Evolutionary conservation across 2,888 invertebrate genomes (phyloP), one percentile per base, ranked within the genome.

Genomic region (Lamellibrachia satsuma): DNA sequence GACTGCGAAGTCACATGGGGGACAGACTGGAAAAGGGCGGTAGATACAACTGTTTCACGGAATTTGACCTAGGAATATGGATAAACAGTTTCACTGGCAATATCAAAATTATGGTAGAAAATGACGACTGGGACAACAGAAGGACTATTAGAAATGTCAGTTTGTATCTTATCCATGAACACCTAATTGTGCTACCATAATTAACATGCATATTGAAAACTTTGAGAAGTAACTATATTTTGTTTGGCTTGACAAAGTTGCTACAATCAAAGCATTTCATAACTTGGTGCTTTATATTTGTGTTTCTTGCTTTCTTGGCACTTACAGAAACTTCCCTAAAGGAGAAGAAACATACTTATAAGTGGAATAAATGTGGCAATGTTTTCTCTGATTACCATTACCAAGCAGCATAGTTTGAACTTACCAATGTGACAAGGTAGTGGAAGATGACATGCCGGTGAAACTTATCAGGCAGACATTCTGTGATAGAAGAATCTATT

Each of bases 391-490:
- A 75, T 22, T 6, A 4, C 75, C 75, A n/a, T 6, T 22, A 22
- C 75, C 75, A 4, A 75, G 22, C 75, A 15, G 22, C 22, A 15
- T 22, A 75, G 22, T 75, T 75, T 75, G 22, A 22, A 75, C 75
- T 3, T 75, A 75, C 75, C 75, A 75, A n/a, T 75, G 22, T 75
- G 75, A 75, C 22, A n/a, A 75, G 11, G 75, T 75, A 75, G 75
- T 75, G 75, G 75, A 75, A 75, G 75, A 75, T 22, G 4, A 75
- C 75, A 75, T 75, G 75, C 75, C 75, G 75, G 6, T 22, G 75
- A 75, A 75, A 75, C n/a, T 75, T 75, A 75, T 75, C 75, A 75
- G 22, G n/a, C 22, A 75, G 75, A 75, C 75, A 75, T 75, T 75
- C 75, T 22, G 2, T 75, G 75, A 75, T 75, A n/a, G 75, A 75